Evolutionary conservation across 2,113 vertebrate genomes (phyloP).

Genomic region (Rhynchomys soricoides): DNA sequence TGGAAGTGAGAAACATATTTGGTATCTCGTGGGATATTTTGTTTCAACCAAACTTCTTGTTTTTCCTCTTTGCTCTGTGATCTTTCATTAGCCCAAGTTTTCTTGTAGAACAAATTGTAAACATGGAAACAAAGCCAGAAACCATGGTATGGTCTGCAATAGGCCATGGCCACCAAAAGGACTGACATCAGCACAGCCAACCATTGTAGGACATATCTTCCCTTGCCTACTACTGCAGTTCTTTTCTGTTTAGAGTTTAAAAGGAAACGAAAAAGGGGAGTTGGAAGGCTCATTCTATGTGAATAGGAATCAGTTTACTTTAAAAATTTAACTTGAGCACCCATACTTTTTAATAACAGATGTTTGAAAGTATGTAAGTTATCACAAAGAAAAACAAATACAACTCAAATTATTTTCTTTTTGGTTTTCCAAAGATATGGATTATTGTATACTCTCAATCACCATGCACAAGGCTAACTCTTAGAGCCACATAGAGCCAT

Average conservation of each 20-base stretch:
- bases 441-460: not conserved
- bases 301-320: not conserved
- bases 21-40: conserved; percentile 68
- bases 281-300: not conserved
- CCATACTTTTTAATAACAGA: not conserved
- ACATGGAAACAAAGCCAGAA: conserved; percentile 31
- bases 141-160: conserved; percentile 13
- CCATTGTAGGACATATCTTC: not conserved
- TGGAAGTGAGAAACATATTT: not conserved
- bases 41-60: conserved; percentile 67
- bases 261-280: not conserved
- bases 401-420: not conserved
- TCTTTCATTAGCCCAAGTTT: conserved; percentile 50
- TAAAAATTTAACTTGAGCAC: not conserved
- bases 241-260: not conserved
- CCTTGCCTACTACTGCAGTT: conserved; percentile 21
- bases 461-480: not conserved
- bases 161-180: conserved; percentile 17
- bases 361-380: not conserved
- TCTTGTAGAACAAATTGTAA: conserved; percentile 56
- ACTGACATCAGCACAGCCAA: not conserved
- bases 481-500: not conserved
- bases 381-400: conserved; percentile 26
- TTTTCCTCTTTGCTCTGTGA: conserved; percentile 1
- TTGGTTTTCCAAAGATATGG: not conserved